Evolutionary conservation across 2,113 vertebrate genomes (phyloP).

Genomic region (Zosterops borbonicus): DNA sequence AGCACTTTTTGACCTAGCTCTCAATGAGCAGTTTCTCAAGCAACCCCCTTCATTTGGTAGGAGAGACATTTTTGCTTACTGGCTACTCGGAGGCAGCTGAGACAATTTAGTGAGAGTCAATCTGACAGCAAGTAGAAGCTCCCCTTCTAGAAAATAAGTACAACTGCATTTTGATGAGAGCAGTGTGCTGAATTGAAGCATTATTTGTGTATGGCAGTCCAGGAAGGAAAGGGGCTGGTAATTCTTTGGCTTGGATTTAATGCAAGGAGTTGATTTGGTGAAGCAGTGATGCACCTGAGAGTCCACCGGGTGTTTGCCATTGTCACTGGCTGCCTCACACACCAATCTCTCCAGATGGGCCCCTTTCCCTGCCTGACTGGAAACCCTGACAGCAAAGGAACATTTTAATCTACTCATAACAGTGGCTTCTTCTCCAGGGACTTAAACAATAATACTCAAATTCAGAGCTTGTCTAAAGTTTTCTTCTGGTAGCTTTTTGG

Average conservation of each 20-base stretch:
- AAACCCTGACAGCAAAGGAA: neutral
- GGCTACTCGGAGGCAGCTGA: neutral
- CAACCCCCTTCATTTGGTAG: neutral
- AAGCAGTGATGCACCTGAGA: neutral
- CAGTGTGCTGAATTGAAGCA: neutral
- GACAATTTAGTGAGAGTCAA: neutral
- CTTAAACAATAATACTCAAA: neutral
- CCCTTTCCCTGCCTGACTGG: neutral
- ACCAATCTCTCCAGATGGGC: neutral
- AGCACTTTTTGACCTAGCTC: neutral
- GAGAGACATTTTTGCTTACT: neutral
- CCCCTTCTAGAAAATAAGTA: neutral
- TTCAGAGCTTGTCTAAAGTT: neutral
- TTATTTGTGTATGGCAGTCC: neutral
- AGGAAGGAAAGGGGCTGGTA: neutral
- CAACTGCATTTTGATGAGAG: neutral
- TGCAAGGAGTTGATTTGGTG: neutral
- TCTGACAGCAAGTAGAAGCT: neutral
- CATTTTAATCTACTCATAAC: neutral
- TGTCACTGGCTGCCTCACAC: neutral
- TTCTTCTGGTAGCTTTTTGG: neutral
- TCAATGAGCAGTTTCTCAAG: neutral
- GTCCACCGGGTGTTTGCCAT: neutral
- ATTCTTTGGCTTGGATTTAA: neutral
- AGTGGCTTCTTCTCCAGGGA: neutral